Evolutionary conservation across 2,888 invertebrate species (phyloP).

Genomic region (Brachyptera risi): DNA sequence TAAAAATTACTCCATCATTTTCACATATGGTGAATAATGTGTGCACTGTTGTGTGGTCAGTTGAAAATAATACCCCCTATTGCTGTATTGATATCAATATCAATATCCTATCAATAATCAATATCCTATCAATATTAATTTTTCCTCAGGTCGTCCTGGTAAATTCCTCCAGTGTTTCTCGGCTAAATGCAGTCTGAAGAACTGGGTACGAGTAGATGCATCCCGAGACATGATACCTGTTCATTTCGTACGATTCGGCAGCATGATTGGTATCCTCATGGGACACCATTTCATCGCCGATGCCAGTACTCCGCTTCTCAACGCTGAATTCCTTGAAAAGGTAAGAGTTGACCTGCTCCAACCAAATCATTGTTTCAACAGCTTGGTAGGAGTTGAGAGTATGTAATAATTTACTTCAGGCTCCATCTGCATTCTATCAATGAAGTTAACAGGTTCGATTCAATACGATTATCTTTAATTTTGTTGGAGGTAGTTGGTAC

Average conservation of each 20-base stretch:
- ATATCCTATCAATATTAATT: neutral
- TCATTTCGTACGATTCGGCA: conserved; percentile 23
- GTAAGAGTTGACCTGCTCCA: conserved; percentile 1
- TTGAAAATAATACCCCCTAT: no score
- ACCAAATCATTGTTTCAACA: no score
- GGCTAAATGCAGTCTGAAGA: conserved; percentile 15
- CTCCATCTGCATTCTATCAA: no score
- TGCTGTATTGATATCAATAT: no score
- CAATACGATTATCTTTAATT: no score
- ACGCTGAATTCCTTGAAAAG: conserved; percentile 19
- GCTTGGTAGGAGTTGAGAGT: no score
- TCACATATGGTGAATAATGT: no score
- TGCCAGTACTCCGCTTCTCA: conserved; percentile 20
- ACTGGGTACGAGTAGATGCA: conserved; percentile 21
- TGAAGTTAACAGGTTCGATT: no score
- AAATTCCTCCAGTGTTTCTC: conserved; percentile 27
- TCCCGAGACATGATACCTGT: conserved; percentile 23
- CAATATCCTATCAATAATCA: no score
- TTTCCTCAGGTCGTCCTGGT: conserved; percentile 12
- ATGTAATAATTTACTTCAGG: no score
- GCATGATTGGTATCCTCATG: conserved; percentile 27
- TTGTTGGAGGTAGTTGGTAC: no score
- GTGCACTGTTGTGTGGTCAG: no score
- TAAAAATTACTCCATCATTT: neutral
- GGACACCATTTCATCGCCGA: conserved; percentile 28